phyloP scores from a whole-genome alignment of 2,113 vertebrate species.

The Regulus satrapa region DNA sequence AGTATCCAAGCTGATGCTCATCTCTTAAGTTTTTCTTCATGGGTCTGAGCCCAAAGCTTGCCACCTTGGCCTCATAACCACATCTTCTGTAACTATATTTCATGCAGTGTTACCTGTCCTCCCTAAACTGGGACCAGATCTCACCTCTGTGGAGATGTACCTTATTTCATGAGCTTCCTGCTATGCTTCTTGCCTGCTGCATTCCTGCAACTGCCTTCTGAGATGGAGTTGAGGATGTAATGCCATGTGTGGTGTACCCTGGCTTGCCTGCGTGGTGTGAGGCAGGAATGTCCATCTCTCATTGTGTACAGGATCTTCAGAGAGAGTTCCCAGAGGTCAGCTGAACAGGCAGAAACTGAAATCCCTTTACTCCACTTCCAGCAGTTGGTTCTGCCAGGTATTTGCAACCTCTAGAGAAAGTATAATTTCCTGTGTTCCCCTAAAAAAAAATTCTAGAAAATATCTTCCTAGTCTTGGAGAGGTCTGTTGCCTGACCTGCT shows the following conservation, averaged over 20 bases:
- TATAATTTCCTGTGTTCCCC: background rate
- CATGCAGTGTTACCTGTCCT: background rate
- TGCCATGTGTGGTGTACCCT: fast-evolving
- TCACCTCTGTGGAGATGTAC: background rate
- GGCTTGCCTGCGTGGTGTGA: fast-evolving
- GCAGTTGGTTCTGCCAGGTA: background rate
- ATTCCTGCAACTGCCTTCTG: background rate
- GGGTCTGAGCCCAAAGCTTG: background rate
- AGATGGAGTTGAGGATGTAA: background rate
- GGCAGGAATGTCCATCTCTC: background rate
- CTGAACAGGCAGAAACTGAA: background rate
- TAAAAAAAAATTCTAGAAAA: background rate
- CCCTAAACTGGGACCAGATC: background rate
- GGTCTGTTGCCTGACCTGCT: background rate
- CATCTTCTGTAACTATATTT: background rate
- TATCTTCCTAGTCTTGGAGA: background rate
- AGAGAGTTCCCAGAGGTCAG: background rate
- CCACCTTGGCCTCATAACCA: background rate
- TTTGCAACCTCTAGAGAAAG: background rate
- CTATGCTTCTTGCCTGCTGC: background rate
- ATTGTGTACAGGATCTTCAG: background rate
- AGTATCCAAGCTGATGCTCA: background rate
- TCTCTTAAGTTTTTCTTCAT: background rate
- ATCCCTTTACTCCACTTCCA: background rate
- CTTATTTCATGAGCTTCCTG: background rate